Conservation (phyloP, 2,888 invertebrate species). For the Scaptomyza tumidula region DNA sequence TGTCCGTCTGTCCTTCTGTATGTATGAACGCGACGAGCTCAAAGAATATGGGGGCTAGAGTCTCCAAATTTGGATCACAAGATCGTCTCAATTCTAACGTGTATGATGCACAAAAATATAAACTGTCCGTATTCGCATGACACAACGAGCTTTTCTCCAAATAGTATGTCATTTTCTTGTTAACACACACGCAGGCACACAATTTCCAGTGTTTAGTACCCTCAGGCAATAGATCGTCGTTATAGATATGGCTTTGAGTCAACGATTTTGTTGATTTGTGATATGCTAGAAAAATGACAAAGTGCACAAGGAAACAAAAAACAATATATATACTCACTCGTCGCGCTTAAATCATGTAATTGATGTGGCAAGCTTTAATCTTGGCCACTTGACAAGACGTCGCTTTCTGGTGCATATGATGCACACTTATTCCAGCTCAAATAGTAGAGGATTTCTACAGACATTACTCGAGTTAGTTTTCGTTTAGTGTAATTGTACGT, state of each 20-base stretch:
- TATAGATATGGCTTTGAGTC: not conserved
- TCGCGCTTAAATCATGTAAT: slow-evolving; percentile 49
- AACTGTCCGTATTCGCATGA: not conserved
- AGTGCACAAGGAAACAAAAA: slow-evolving; percentile 5
- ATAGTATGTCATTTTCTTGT: not conserved
- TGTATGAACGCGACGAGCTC: too few relatives aligned
- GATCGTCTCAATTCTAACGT: too few relatives aligned
- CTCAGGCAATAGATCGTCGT: not conserved
- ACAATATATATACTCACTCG: slow-evolving; percentile 50
- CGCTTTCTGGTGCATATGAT: slow-evolving; percentile 12
- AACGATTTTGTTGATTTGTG: not conserved
- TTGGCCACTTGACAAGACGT: slow-evolving; percentile 21
- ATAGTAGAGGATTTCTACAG: not conserved
- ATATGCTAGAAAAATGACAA: slow-evolving; percentile 2
- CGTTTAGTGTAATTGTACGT: slow-evolving; percentile 27
- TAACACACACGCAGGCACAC: too few relatives aligned
- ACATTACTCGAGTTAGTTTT: slow-evolving; percentile 23
- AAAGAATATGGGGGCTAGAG: too few relatives aligned
- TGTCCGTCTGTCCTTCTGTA: too few relatives aligned
- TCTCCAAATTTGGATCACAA: too few relatives aligned
- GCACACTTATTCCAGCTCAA: slow-evolving; percentile 7
- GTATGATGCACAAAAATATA: too few relatives aligned
- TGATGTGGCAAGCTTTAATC: slow-evolving; percentile 41
- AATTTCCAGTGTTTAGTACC: not conserved
- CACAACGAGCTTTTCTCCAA: not conserved